Percentiles rank a stretch among this genome's conserved stretches.
These are phyloP conservation scores for Regulus satrapa DNA, from an alignment of 2,113 vertebrate genomes.

Conservation along the genomic window DNA sequence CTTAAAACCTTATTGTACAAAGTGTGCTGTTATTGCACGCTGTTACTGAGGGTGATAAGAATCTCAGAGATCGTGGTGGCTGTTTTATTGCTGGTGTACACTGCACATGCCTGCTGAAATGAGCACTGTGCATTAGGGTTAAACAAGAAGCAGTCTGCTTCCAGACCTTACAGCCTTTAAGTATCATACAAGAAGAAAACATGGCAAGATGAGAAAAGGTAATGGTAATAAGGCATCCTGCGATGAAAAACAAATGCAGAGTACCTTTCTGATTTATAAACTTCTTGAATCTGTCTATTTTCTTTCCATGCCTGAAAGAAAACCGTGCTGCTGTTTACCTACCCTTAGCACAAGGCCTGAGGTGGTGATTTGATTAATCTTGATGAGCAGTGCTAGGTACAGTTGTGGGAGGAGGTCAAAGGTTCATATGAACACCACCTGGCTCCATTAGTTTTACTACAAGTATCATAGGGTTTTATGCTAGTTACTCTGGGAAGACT, in stretches of 20 bases:
- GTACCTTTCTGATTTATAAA: not conserved
- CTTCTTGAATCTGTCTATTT: not conserved
- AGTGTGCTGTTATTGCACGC: not conserved
- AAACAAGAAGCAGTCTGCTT: not conserved
- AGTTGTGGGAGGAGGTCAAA: not conserved
- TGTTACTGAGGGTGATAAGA: not conserved
- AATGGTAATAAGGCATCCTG: not conserved
- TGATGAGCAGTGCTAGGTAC: not conserved
- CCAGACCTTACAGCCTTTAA: not conserved
- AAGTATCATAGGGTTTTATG: not conserved
- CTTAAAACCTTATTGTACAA: not conserved
- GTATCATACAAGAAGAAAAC: not conserved
- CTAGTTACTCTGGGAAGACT: not conserved
- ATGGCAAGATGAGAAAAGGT: not conserved
- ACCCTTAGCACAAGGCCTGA: not conserved
- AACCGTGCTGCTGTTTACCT: not conserved
- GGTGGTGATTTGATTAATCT: not conserved
- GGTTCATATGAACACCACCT: not conserved
- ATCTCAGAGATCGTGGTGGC: not conserved
- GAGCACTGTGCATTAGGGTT: not conserved
- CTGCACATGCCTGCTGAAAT: not conserved
- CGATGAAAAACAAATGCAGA: not conserved
- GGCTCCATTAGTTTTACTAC: not conserved
- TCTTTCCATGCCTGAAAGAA: not conserved
- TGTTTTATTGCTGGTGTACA: not conserved